Conservation (phyloP, 2,113 vertebrate genomes). For the Recurvirostra avosetta region DNA sequence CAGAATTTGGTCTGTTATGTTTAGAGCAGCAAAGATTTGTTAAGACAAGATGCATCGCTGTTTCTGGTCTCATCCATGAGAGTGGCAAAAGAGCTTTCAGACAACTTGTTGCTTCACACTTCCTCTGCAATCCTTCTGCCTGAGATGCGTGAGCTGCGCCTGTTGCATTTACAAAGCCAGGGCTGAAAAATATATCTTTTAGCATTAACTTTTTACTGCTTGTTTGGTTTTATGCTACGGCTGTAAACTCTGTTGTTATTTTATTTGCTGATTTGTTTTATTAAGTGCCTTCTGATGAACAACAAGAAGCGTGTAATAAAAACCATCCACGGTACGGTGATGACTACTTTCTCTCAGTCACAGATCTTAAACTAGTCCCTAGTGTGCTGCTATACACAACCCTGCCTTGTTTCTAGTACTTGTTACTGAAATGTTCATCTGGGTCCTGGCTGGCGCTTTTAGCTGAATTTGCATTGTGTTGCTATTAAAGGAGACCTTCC, state of each 20-base stretch:
- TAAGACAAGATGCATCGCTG: not conserved
- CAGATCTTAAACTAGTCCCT: not conserved
- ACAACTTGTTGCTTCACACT: not conserved
- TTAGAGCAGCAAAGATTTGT: not conserved
- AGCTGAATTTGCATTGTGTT: not conserved
- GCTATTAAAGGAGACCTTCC: not conserved
- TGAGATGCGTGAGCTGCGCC: not conserved
- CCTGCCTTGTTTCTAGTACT: not conserved
- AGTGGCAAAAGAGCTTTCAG: not conserved
- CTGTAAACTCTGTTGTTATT: not conserved
- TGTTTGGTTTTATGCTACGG: not conserved
- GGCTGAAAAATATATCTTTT: not conserved
- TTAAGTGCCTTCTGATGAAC: not conserved
- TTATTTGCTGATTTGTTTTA: conserved; percentile 29
- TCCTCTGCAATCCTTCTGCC: not conserved
- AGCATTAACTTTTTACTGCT: not conserved
- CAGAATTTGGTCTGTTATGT: not conserved
- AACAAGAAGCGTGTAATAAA: not conserved
- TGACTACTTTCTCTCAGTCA: not conserved
- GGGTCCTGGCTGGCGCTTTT: not conserved
- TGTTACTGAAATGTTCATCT: not conserved
- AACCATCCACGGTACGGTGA: fast-evolving
- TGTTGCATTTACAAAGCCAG: not conserved
- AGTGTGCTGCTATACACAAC: not conserved
- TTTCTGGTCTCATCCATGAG: not conserved